A percentile compares a stretch with the other conserved stretches of the same genome.
Evolutionary conservation across 2,888 invertebrate genomes (phyloP).

Genomic region (Sminthurides aquaticus): DNA sequence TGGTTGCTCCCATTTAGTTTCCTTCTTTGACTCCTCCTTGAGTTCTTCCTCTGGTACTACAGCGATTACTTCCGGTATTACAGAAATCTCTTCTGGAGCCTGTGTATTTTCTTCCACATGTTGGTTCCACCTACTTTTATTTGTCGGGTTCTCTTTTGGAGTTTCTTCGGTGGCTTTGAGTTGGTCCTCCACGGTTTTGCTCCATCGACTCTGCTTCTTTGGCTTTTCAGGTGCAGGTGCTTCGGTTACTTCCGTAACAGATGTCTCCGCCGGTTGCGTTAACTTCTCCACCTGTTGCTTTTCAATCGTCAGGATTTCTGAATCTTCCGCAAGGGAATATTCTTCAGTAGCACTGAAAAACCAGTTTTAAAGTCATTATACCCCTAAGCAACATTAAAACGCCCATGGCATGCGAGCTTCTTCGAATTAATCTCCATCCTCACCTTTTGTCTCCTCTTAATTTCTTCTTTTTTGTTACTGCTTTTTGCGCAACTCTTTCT

Average conservation of each 20-base stretch:
- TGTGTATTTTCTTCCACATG: neutral
- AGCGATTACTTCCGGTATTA: conserved; percentile 18
- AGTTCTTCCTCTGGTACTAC: conserved; percentile 26
- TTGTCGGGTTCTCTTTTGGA: conserved; percentile 4
- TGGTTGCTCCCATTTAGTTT: neutral
- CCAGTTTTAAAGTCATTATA: neutral
- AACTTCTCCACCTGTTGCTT: conserved; percentile 53
- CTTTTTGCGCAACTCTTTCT: conserved; percentile 3
- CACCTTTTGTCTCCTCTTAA: neutral
- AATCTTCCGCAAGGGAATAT: neutral
- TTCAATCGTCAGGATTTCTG: conserved; percentile 40
- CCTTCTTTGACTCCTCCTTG: conserved; percentile 25
- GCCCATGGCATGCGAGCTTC: neutral
- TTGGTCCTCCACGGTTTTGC: neutral
- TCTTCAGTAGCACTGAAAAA: conserved; percentile 10
- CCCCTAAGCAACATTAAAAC: neutral
- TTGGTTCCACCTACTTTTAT: neutral
- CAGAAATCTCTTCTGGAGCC: neutral
- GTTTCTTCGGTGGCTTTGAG: neutral
- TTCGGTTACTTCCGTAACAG: conserved; percentile 49
- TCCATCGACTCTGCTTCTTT: conserved; percentile 36
- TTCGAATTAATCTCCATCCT: neutral
- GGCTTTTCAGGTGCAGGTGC: conserved; percentile 52
- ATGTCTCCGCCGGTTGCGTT: conserved; percentile 44
- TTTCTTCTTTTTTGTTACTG: neutral